phyloP scores from a whole-genome alignment of 1,140 invertebrate genomes.

The Papilio glaucus region DNA sequence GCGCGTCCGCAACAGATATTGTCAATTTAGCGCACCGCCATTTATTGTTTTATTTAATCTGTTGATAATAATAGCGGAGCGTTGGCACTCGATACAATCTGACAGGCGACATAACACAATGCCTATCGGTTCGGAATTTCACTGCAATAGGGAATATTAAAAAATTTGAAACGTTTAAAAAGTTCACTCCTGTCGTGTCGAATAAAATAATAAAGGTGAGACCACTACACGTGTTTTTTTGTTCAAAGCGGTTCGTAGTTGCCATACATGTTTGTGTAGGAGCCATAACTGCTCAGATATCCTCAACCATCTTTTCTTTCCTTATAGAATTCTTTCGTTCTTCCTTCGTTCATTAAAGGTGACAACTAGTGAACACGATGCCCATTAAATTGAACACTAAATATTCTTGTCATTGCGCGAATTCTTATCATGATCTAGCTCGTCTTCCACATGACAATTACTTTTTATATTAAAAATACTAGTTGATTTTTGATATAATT shows the following conservation, averaged over 20 bases:
- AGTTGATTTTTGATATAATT: too few relatives aligned
- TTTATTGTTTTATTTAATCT: slow-evolving; percentile 26
- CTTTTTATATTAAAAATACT: too few relatives aligned
- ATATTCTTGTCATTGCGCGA: too few relatives aligned
- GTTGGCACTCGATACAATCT: slow-evolving; percentile 10
- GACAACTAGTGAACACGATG: neutral
- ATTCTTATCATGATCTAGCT: too few relatives aligned
- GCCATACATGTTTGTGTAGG: neutral
- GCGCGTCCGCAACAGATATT: slow-evolving; percentile 16
- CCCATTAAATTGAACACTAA: neutral
- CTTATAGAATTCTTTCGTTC: neutral
- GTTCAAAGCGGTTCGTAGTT: neutral
- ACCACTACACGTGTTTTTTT: neutral
- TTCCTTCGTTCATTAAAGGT: neutral
- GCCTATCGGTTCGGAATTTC: slow-evolving; percentile 15
- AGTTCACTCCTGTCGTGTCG: neutral
- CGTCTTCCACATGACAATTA: too few relatives aligned
- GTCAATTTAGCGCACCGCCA: slow-evolving; percentile 16
- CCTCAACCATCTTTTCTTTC: neutral
- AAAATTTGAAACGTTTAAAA: slow-evolving; percentile 16
- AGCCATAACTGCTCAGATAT: neutral
- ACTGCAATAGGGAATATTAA: slow-evolving; percentile 23
- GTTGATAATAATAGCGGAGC: slow-evolving; percentile 7
- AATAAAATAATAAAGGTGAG: neutral
- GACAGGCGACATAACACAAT: slow-evolving; percentile 12